Percentiles rank a stretch among this genome's conserved stretches.
These are phyloP conservation scores for Felis catus DNA, from an alignment of 2,113 vertebrate species.

Conservation along the genomic window F.catus_Fca126_mat1.0 CM031414.1:83959501-83960000, in stretches of 20 bases:
- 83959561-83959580: constrained; percentile 89
- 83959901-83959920: constrained; percentile 47
- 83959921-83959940: constrained; percentile 43
- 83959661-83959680: constrained; percentile 78
- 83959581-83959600: constrained; percentile 92
- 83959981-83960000: constrained; percentile 1
- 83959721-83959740: constrained; percentile 73
- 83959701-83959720: constrained; percentile 69
- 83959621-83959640: constrained; percentile 88
- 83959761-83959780: constrained; percentile 71
- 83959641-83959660: constrained; percentile 80
- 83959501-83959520: constrained; percentile 83
- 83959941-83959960: constrained; percentile 26
- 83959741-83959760: constrained; percentile 79
- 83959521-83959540: constrained; percentile 85
- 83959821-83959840: constrained; percentile 63
- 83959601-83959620: constrained; percentile 87
- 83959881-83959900: constrained; percentile 65
- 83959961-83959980: constrained; percentile 54
- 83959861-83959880: constrained; percentile 11
- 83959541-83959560: constrained; percentile 90
- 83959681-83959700: constrained; percentile 79
- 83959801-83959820: constrained; percentile 49
- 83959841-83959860: neutral
- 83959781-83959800: constrained; percentile 3